Evolutionary conservation across 2,888 invertebrate species (phyloP).

Genomic region (Lithophane socia): DNA sequence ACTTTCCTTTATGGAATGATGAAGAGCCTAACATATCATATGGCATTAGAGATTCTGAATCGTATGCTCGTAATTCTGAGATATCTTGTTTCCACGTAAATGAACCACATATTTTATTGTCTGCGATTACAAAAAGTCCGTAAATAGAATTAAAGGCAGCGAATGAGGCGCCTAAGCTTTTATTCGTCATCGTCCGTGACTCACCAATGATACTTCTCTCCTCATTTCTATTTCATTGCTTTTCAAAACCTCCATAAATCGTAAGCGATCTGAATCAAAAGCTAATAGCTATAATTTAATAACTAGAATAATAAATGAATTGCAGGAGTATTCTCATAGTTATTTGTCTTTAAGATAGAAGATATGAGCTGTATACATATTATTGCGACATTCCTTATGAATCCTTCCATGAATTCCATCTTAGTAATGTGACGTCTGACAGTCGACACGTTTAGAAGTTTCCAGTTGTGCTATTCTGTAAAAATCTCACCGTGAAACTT

Average conservation of each 20-base stretch:
- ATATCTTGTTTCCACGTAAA: slow-evolving; percentile 31
- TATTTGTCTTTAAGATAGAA: not conserved
- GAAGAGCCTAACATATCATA: not conserved
- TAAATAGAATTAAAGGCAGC: slow-evolving; percentile 42
- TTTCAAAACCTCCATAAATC: slow-evolving; percentile 29
- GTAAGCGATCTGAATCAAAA: slow-evolving; percentile 15
- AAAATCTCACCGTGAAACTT: too few species aligned
- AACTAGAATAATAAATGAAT: not conserved
- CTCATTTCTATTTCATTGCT: slow-evolving; percentile 55
- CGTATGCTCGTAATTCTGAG: slow-evolving; percentile 3
- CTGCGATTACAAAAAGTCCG: slow-evolving; percentile 37
- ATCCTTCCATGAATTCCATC: not conserved
- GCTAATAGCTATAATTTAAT: not conserved
- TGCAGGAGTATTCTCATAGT: not conserved
- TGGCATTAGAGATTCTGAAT: not conserved
- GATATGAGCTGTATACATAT: not conserved
- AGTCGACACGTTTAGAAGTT: slow-evolving; percentile 19
- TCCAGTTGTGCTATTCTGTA: not conserved
- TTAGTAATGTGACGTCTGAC: slow-evolving; percentile 5
- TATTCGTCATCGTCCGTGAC: slow-evolving; percentile 58
- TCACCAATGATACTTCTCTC: slow-evolving; percentile 38
- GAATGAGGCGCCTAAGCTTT: slow-evolving; percentile 40
- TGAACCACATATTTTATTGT: slow-evolving; percentile 18
- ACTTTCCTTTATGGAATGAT: not conserved
- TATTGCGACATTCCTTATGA: not conserved